phyloP scores from a whole-genome alignment of 1,140 invertebrate species.

The Conus betulinus region DNA sequence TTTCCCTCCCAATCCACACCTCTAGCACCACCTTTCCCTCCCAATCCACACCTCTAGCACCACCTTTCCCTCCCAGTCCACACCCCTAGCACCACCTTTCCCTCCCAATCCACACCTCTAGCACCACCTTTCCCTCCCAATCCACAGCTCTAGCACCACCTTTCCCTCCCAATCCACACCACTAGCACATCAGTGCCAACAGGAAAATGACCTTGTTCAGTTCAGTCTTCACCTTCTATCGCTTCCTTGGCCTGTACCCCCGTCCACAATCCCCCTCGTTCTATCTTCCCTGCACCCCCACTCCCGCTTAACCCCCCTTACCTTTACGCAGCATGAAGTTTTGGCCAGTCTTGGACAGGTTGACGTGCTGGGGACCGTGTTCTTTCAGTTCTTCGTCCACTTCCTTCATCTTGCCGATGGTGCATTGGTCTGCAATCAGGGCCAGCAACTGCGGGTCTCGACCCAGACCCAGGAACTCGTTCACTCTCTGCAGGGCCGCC shows the following conservation, averaged over 20 bases:
- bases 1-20: too few relatives aligned
- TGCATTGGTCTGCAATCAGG: slow-evolving; percentile 48
- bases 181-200: too few relatives aligned
- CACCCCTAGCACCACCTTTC: too few relatives aligned
- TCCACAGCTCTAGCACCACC: too few relatives aligned
- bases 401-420: slow-evolving; percentile 54
- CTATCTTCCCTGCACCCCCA: neutral
- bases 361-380: slow-evolving; percentile 1
- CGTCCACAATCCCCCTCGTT: slow-evolving; percentile 8
- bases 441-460: slow-evolving; percentile 34
- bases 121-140: too few relatives aligned
- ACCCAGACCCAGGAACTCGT: slow-evolving; percentile 49
- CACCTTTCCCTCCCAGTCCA: too few relatives aligned
- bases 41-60: too few relatives aligned
- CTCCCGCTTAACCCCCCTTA: neutral
- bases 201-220: neutral
- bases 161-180: too few relatives aligned
- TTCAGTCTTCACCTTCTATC: neutral
- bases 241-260: neutral
- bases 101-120: too few relatives aligned
- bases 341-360: slow-evolving; percentile 32
- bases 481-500: slow-evolving; percentile 41
- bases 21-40: too few relatives aligned
- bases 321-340: slow-evolving; percentile 37
- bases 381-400: slow-evolving; percentile 48